Percentiles rank a stretch among this genome's conserved stretches.
Conservation (phyloP, 1,140 invertebrate species). For the Gonatopus flavifemur region DNA sequence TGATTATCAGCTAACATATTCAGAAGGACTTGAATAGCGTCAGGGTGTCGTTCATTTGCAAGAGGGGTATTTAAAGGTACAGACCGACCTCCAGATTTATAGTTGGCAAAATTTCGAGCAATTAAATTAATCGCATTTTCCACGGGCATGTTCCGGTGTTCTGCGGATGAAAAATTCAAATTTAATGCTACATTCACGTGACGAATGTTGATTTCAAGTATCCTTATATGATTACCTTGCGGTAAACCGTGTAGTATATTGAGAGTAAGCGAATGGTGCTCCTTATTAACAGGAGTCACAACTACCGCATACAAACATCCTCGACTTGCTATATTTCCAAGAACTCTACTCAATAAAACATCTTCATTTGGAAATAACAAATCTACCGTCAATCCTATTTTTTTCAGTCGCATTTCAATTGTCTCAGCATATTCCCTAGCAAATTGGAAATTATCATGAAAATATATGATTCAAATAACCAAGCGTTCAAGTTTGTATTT, state of each 20-base stretch:
- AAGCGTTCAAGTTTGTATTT: background rate
- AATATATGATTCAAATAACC: conserved; percentile 13
- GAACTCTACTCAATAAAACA: conserved; percentile 76
- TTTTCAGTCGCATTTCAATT: conserved; percentile 82
- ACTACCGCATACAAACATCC: conserved; percentile 88
- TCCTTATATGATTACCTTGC: conserved; percentile 73
- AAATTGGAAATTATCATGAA: conserved; percentile 10
- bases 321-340: conserved; percentile 84
- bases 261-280: conserved; percentile 82
- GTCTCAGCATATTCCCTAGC: conserved; percentile 84
- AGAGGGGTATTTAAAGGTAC: conserved; percentile 48
- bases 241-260: conserved; percentile 89
- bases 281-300: conserved; percentile 81
- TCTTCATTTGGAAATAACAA: conserved; percentile 88
- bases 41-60: conserved; percentile 63
- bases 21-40: conserved; percentile 73
- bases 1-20: conserved; percentile 79
- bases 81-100: conserved; percentile 65
- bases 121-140: conserved; percentile 84
- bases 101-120: conserved; percentile 76
- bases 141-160: conserved; percentile 93
- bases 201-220: too few species aligned
- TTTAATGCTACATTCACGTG: background rate
- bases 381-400: conserved; percentile 78
- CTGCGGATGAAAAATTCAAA: conserved; percentile 56